These are phyloP conservation scores for Pseudochirops cupreus DNA, from an alignment of 2,797 vertebrate genomes.

Conservation along the genomic window DNA sequence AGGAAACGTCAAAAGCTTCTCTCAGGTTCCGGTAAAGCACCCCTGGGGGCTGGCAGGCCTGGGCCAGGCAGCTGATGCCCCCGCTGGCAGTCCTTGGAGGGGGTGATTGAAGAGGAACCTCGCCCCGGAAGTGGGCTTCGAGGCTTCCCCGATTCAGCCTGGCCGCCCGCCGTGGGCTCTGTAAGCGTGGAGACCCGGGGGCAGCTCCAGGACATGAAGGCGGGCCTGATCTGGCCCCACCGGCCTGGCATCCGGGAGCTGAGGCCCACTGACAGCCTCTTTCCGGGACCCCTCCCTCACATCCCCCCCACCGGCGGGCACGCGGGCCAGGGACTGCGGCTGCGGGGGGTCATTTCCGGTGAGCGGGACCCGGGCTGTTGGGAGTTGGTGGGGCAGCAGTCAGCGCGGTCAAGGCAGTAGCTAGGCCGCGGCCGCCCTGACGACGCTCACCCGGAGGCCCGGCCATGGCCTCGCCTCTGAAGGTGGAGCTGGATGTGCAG, in stretches of 20 bases:
- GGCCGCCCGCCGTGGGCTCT: not conserved
- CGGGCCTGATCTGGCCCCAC: too few species aligned
- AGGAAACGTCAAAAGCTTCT: not conserved
- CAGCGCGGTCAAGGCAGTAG: too few species aligned
- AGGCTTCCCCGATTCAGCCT: fast-evolving
- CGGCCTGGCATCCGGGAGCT: not conserved
- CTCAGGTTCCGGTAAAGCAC: too few species aligned
- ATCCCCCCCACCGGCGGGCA: fast-evolving
- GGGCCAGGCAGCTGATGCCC: too few species aligned
- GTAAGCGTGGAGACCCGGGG: fast-evolving
- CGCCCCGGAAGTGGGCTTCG: too few species aligned
- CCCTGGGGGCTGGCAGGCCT: too few species aligned
- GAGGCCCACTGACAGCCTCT: too few species aligned
- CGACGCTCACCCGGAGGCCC: too few species aligned
- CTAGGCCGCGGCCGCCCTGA: not conserved
- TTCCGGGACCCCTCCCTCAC: too few species aligned
- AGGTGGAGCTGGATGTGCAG: constrained; percentile 40
- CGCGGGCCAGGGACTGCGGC: not conserved
- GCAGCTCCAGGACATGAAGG: not conserved
- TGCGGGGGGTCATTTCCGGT: not conserved
- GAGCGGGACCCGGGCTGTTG: constrained; percentile 37
- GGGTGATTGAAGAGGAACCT: too few species aligned
- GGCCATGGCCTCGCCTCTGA: constrained; percentile 46
- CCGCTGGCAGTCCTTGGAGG: too few species aligned
- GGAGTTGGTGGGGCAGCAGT: constrained; percentile 24